These are phyloP conservation scores for Lepeophtheirus nordmannii DNA, from an alignment of 2,888 invertebrate genomes.

Conservation along the genomic window DNA sequence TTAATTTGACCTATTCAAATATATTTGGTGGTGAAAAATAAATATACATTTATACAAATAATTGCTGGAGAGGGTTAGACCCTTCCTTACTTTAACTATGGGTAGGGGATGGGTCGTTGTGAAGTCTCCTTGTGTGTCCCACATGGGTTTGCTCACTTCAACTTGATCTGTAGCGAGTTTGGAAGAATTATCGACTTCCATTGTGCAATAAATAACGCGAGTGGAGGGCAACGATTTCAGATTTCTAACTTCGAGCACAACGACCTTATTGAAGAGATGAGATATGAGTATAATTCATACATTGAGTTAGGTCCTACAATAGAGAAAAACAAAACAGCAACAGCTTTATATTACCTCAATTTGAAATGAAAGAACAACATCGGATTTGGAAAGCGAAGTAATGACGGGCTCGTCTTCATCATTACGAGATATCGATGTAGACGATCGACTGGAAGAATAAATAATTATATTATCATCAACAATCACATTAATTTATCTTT, in stretches of 20 bases:
- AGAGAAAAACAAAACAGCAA: background rate
- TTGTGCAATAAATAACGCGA: constrained; percentile 97
- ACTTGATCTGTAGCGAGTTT: constrained; percentile 98
- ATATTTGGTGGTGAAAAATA: background rate
- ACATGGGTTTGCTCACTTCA: constrained; percentile 97
- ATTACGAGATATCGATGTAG: constrained; percentile 77
- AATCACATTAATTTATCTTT: too few relatives aligned
- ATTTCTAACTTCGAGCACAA: constrained; percentile 98
- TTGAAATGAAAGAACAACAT: constrained; percentile 91
- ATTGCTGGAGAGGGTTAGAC: too few relatives aligned
- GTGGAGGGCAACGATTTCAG: constrained; percentile 89
- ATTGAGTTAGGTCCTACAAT: background rate
- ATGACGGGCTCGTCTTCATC: constrained; percentile 82
- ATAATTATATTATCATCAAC: background rate
- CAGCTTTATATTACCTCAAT: constrained; percentile 62
- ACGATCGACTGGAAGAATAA: constrained; percentile 46
- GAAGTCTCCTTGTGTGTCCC: constrained; percentile 99
- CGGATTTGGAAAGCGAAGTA: constrained; percentile 87
- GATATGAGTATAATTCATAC: background rate
- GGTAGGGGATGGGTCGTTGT: constrained; percentile 93
- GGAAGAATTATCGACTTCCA: constrained; percentile 93
- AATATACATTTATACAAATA: background rate
- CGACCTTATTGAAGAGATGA: constrained; percentile 47
- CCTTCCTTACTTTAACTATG: constrained; percentile 67
- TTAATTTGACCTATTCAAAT: constrained; percentile 54